Conservation (phyloP, 2,113 vertebrate species). For the Platichthys flesus region DNA sequence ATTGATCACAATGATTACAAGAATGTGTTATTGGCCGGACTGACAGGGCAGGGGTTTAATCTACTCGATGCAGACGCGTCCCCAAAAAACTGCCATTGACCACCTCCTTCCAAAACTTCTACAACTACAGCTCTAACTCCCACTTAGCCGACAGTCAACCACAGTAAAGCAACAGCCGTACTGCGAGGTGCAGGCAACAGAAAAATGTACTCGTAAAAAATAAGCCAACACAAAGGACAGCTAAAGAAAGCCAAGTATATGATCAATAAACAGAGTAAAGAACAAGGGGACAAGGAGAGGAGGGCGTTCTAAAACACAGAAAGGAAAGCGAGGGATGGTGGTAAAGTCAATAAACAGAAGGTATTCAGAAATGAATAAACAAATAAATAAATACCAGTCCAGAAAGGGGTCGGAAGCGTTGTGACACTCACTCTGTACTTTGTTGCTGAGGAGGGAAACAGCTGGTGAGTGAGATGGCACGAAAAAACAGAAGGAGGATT, state of each 20-base stretch:
- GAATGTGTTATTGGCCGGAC: neutral
- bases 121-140: conserved; percentile 16
- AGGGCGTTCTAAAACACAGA: conserved; percentile 58
- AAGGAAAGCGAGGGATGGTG: conserved; percentile 63
- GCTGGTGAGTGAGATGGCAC: conserved; percentile 80
- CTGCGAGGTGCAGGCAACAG: conserved; percentile 65
- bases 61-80: neutral
- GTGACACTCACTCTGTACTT: conserved; percentile 86
- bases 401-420: conserved; percentile 84
- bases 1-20: neutral
- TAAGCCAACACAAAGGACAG: conserved; percentile 63
- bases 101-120: conserved; percentile 49
- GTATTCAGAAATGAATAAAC: conserved; percentile 77
- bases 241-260: conserved; percentile 57
- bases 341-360: conserved; percentile 66
- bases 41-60: neutral
- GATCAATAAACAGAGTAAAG: conserved; percentile 35
- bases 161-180: conserved; percentile 66
- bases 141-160: conserved; percentile 61
- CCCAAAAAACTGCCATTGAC: conserved; percentile 6
- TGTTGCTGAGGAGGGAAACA: conserved; percentile 88
- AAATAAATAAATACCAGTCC: conserved; percentile 87
- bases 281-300: conserved; percentile 50
- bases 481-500: conserved; percentile 68
- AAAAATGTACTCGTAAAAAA: conserved; percentile 43